These are phyloP conservation scores for Sciaenops ocellatus DNA, from an alignment of 2,797 vertebrate genomes.

Conservation along the genomic window DNA sequence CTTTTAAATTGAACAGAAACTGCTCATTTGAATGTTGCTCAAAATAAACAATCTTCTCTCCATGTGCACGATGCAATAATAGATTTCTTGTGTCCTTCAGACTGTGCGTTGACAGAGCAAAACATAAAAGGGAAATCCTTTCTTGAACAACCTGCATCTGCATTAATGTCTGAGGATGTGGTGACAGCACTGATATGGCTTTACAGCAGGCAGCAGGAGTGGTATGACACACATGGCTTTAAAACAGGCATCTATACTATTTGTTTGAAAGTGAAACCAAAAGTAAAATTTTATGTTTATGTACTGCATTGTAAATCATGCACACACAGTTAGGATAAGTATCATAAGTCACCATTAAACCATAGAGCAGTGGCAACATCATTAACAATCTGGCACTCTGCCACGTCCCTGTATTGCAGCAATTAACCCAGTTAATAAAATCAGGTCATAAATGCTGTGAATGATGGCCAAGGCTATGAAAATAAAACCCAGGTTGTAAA, in stretches of 20 bases:
- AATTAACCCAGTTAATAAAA: background rate
- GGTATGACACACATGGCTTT: no score
- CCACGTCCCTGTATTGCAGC: background rate
- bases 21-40: background rate
- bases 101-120: background rate
- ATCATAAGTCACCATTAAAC: slow-evolving; percentile 1
- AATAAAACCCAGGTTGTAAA: background rate
- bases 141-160: background rate
- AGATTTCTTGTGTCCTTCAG: background rate
- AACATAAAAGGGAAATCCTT: background rate
- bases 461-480: background rate
- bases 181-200: background rate
- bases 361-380: background rate
- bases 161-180: background rate
- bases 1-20: background rate
- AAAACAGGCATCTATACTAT: background rate
- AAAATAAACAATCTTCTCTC: background rate
- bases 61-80: background rate
- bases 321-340: background rate
- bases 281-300: background rate
- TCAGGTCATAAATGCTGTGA: background rate
- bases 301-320: background rate
- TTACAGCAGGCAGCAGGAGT: no score
- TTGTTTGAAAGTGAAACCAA: slow-evolving; percentile 10
- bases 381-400: background rate